Percentiles rank a stretch among this genome's conserved stretches.
Evolutionary conservation across 35 echinoderm and acorn worm genomes (phyloP).

Genomic region (Lytechinus pictus): DNA sequence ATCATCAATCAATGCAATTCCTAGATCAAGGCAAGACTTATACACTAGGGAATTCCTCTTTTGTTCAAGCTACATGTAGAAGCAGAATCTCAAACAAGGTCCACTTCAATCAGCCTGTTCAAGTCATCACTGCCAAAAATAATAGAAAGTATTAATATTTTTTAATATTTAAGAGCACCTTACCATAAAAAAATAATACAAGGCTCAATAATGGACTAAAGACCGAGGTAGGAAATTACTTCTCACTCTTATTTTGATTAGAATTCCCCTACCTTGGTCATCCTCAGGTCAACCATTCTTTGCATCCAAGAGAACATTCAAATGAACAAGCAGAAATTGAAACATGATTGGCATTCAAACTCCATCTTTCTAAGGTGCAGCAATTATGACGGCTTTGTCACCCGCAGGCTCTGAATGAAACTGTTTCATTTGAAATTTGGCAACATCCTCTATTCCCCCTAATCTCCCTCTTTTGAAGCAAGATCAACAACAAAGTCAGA

Average conservation of each 20-base stretch:
- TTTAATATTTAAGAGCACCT: too few species aligned
- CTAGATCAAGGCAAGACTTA: background rate
- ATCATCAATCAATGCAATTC: background rate
- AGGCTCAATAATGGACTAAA: background rate
- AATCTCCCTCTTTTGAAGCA: background rate
- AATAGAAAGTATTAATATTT: background rate
- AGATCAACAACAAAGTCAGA: background rate
- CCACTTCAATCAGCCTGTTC: background rate
- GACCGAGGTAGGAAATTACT: background rate
- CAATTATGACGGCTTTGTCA: background rate
- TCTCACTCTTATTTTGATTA: background rate
- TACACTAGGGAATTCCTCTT: too few species aligned
- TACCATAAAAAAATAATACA: too few species aligned
- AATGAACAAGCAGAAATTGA: background rate
- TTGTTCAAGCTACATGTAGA: too few species aligned
- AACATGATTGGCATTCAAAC: background rate
- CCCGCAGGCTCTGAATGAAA: background rate
- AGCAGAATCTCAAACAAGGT: background rate
- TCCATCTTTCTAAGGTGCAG: background rate
- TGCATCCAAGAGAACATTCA: background rate
- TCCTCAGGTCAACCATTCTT: background rate
- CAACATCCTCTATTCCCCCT: background rate
- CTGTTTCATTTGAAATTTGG: background rate
- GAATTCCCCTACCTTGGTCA: background rate
- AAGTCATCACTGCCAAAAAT: background rate